Conservation (phyloP, 2,797 vertebrate genomes). For the Antennarius maculatus region DNA sequence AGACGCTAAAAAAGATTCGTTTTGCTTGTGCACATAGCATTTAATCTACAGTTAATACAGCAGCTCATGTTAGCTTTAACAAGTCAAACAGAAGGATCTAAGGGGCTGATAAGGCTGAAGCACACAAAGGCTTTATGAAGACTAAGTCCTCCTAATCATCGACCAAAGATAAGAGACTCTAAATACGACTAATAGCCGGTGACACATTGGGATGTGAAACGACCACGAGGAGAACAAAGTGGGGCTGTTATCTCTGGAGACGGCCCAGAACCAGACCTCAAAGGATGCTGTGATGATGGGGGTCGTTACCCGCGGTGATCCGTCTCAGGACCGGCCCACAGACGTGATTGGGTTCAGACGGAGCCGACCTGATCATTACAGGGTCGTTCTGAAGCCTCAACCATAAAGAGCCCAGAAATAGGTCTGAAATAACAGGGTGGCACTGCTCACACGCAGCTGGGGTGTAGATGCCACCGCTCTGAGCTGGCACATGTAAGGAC, state of each 20-base stretch:
- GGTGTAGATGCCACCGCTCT: slow-evolving; percentile 27
- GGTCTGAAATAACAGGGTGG: slow-evolving; percentile 72
- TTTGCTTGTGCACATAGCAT: background rate
- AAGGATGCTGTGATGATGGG: slow-evolving; percentile 19
- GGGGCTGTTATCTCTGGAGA: slow-evolving; percentile 30
- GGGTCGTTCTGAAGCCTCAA: slow-evolving; percentile 70
- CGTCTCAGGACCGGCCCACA: slow-evolving; percentile 34
- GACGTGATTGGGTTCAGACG: slow-evolving; percentile 48
- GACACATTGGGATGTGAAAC: slow-evolving; percentile 13
- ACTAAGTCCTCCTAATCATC: background rate
- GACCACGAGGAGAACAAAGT: slow-evolving; percentile 28
- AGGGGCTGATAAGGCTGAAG: background rate
- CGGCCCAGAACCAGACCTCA: slow-evolving; percentile 11
- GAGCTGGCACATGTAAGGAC: slow-evolving; percentile 17
- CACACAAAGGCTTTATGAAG: background rate
- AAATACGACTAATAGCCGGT: background rate
- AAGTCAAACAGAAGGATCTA: background rate
- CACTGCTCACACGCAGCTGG: slow-evolving; percentile 34
- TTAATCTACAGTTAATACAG: background rate
- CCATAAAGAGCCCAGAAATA: slow-evolving; percentile 69
- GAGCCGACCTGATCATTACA: slow-evolving; percentile 68
- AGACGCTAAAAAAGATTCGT: no score
- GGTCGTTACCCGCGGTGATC: slow-evolving; percentile 53
- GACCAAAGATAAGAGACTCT: background rate
- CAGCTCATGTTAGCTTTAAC: background rate